phyloP scores from a whole-genome alignment of 1,140 invertebrate genomes.

The Apis florea region DNA sequence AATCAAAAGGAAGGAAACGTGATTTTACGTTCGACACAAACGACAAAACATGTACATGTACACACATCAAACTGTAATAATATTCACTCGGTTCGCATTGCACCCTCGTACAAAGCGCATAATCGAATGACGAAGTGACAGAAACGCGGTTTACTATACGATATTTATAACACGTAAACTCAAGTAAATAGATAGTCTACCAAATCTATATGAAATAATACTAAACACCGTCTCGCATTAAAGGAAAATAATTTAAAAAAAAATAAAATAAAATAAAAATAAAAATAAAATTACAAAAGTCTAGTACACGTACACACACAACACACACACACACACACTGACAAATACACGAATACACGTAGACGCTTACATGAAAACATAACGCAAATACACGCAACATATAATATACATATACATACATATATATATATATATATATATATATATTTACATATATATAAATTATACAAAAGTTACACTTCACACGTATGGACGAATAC shows the following conservation, averaged over 20 bases:
- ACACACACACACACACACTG: background rate
- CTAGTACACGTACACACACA: constrained; percentile 38
- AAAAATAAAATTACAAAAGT: background rate
- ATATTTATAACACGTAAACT: constrained; percentile 75
- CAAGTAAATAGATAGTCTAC: constrained; percentile 74
- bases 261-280: background rate
- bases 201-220: constrained; percentile 72
- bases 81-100: constrained; percentile 73
- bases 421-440: constrained; percentile 1
- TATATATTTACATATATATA: background rate
- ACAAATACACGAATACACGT: constrained; percentile 15
- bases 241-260: constrained; percentile 18
- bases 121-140: constrained; percentile 71
- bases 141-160: constrained; percentile 69
- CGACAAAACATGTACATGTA: constrained; percentile 18
- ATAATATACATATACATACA: constrained; percentile 2
- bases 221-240: constrained; percentile 63
- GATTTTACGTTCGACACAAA: constrained; percentile 43
- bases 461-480: background rate
- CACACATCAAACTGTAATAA: constrained; percentile 36
- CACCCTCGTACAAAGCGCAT: constrained; percentile 75
- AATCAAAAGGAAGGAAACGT: background rate
- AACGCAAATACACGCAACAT: constrained; percentile 2
- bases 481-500: background rate
- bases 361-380: background rate